A percentile compares a stretch with the other conserved stretches of the same genome.
These are phyloP conservation scores for Ditylenchus weischeri DNA, from an alignment of 2,888 invertebrate species.

Conservation along the genomic window DNA sequence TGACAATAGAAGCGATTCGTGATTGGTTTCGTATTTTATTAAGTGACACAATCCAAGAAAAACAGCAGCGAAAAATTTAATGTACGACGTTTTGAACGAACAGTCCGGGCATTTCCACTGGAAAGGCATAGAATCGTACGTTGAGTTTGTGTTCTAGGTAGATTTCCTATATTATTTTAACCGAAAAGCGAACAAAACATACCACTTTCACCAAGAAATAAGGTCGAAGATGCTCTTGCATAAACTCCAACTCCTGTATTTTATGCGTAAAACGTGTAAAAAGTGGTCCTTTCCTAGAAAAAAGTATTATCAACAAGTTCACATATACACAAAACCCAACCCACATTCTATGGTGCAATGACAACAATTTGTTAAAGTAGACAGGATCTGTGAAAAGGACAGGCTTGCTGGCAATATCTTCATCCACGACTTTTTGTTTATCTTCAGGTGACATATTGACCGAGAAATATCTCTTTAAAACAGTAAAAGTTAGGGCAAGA, in stretches of 20 bases:
- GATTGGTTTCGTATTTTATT: not conserved
- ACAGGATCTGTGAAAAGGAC: conserved; percentile 15
- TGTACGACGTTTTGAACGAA: not conserved
- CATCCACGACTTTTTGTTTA: not conserved
- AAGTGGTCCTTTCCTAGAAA: conserved; percentile 14
- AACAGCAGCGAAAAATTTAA: not conserved
- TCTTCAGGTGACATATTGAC: conserved; percentile 7
- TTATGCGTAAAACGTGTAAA: conserved; percentile 13
- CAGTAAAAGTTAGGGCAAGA: not conserved
- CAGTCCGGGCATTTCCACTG: not conserved
- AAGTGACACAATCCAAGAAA: conserved; percentile 7
- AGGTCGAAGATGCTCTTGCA: conserved; percentile 1
- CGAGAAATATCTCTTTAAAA: conserved; percentile 1
- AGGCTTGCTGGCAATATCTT: conserved; percentile 10
- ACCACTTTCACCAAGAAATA: conserved; percentile 11
- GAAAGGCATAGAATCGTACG: not conserved
- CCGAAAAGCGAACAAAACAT: not conserved
- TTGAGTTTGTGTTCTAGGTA: no score
- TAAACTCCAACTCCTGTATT: not conserved
- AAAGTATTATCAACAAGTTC: conserved; percentile 5
- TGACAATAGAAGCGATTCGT: not conserved
- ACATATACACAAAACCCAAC: conserved; percentile 7
- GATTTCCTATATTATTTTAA: not conserved
- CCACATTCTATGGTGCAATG: conserved; percentile 6
- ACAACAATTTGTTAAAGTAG: not conserved